phyloP scores from a whole-genome alignment of 2,888 invertebrate species.

The Priocnemis perturbator region DNA sequence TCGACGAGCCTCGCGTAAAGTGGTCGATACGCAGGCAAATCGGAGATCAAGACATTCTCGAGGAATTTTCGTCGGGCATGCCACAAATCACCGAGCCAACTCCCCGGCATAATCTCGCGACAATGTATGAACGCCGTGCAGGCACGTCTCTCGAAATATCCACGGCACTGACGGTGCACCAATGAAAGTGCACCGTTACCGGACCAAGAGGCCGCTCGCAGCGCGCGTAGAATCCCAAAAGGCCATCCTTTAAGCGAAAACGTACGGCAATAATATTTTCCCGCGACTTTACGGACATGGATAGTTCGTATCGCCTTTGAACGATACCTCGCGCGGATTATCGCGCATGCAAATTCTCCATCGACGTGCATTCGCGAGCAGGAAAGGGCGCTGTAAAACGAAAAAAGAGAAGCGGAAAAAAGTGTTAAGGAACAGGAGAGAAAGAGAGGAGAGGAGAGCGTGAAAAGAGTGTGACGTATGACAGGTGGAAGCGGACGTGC shows the following conservation, averaged over 20 bases:
- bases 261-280: conserved; percentile 34
- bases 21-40: not conserved
- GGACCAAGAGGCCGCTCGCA: not conserved
- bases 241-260: conserved; percentile 34
- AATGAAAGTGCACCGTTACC: conserved; percentile 20
- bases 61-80: not conserved
- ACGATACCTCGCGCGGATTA: conserved; percentile 39
- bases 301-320: conserved; percentile 19
- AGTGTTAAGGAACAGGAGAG: not conserved
- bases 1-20: no score
- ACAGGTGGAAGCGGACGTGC: no score
- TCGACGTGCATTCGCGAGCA: conserved; percentile 1
- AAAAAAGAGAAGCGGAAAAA: not conserved
- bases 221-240: conserved; percentile 2
- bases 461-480: not conserved
- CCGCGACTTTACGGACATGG: conserved; percentile 25
- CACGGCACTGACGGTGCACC: not conserved
- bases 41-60: not conserved
- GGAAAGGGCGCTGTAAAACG: not conserved
- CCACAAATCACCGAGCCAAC: not conserved
- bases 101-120: not conserved
- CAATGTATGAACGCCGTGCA: not conserved
- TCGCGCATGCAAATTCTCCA: conserved; percentile 36
- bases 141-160: conserved; percentile 9
- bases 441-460: not conserved